phyloP scores from a whole-genome alignment of 2,888 invertebrate genomes.

The Sinohyriopsis cumingii region DNA sequence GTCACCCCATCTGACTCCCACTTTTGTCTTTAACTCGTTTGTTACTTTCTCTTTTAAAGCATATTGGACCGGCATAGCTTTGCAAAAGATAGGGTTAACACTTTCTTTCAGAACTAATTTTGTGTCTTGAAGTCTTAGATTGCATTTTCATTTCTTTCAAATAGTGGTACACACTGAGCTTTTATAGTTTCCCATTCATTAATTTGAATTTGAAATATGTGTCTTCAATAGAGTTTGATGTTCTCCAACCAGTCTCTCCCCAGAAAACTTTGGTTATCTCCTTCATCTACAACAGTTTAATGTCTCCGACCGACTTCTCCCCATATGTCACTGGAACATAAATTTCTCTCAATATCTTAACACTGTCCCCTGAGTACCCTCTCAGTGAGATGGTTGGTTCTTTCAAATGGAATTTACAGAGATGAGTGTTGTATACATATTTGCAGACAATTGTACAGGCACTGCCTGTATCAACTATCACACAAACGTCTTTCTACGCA shows the following conservation, averaged over 20 bases:
- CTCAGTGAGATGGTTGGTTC: conserved; percentile 4
- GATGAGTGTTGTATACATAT: conserved; percentile 2
- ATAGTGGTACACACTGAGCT: not conserved
- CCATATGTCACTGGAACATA: conserved; percentile 1
- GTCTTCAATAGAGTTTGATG: conserved; percentile 1
- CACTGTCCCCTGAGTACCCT: conserved; percentile 10
- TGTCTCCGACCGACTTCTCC: not conserved
- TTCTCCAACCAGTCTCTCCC: conserved; percentile 7
- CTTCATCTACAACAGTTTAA: conserved; percentile 6
- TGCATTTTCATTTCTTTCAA: not conserved
- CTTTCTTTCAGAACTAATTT: conserved; percentile 4
- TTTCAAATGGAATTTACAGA: conserved; percentile 1
- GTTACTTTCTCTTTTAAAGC: not conserved
- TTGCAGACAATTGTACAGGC: conserved; percentile 3
- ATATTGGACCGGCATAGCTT: conserved; percentile 2
- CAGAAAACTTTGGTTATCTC: conserved; percentile 6
- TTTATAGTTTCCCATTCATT: not conserved
- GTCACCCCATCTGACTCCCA: conserved; percentile 4
- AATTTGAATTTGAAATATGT: conserved; percentile 5
- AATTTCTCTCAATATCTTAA: conserved; percentile 4
- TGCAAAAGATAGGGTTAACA: conserved; percentile 10
- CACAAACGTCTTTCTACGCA: no score
- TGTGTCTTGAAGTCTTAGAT: no score
- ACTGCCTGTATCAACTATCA: conserved; percentile 11
- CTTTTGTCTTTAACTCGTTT: conserved; percentile 8